Base-by-base conservation (phyloP, 2,113 vertebrate species). In the Dendropsophus ebraccatus region DNA sequence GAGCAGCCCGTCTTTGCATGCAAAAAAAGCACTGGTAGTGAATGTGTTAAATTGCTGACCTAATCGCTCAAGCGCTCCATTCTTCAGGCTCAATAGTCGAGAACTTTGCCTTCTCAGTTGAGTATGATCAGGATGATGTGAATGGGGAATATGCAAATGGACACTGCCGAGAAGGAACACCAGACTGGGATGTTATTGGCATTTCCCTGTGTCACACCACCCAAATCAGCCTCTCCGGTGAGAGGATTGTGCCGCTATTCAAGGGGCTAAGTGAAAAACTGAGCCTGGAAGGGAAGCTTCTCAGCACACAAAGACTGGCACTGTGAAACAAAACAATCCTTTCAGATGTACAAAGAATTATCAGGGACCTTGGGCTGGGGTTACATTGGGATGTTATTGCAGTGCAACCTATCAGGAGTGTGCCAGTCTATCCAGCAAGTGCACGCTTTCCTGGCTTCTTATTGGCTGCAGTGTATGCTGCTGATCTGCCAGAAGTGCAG, bases 121-220 rank as follows among this genome's bases (percentile, higher is more conserved):
- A 84, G 85, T 81, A 90, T 90, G 90, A 90, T 90, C 87, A 90
- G 92, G 92, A 91, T 90, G 87, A 91, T 92, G 92, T 72, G 90
- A 93, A 94, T 45, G 89, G 91, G 92, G 91, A 93, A 92, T 94
- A 96, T 94, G 94, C 91, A 94, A 95, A 96, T 94, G 79, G 25
- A 28, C 87, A 92, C 94, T 87, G 85, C 90, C 23, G 28, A 89
- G 87, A 90, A 87, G 91, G 88, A 90, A 88, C 90, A 89, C 89
- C 92, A 92, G 91, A 89, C 91, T 91, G 91, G 89, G 91, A 92
- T 90, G 93, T 87, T 88, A 94, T 93, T 94, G 88, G 88, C 91
- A 88, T 93, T 92, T 93, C 91, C 88, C 93, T 93, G 92, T 94
- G 95, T 97, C 96, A 95, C 96, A 94, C 96, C 95, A 96, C 96